Base-by-base conservation (phyloP, 2,113 vertebrate genomes). In the Sebastes schlegelii region DNA sequence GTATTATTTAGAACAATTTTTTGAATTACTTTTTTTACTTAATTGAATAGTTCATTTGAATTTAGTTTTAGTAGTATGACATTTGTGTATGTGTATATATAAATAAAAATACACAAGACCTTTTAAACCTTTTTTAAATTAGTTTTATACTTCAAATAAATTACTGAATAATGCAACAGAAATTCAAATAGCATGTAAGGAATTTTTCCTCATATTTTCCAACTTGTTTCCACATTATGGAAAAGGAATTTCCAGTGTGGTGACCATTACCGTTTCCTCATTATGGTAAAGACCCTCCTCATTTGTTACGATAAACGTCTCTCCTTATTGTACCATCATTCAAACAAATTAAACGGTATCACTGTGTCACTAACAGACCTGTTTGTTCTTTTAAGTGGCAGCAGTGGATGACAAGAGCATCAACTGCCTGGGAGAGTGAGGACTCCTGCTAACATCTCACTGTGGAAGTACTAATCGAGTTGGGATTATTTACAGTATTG, bases 401-500 rank as follows among this genome's bases (percentile, higher is more conserved):
- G 10, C 48, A 57, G 6, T 21, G 69, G 75, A 84, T 42, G 43
- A 62, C 34, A 64, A 68, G 49, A 77, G 63, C n/a, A 45, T 52
- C n/a, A 61, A 5, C 64, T 26, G 75, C 77, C 61, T 74, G 62
- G 80, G 77, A 84, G 77, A 66, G 49, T 23, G 58, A 88, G 60
- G 82, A 84, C 49, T n/a, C 67, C 81, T 57, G 61, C 58, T 71
- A 60, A 57, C 40, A 55, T 72, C 51, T 78, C 19, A 3, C 49
- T 65, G 77, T 74, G 88, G 91, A 93, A 83, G 40, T 88, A 89
- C 57, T 78, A 16, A 71, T 81, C 11, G 51, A 63, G 64, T 82
- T 78, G 57, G 92, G 89, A 93, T 91, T 92, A 91, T 64, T 76
- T 62, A 49, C 74, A 85, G 49, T 0, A 17, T 16, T 71, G 77